Conservation (phyloP, 1,140 invertebrate genomes). For the Drosophila parvula region DNA sequence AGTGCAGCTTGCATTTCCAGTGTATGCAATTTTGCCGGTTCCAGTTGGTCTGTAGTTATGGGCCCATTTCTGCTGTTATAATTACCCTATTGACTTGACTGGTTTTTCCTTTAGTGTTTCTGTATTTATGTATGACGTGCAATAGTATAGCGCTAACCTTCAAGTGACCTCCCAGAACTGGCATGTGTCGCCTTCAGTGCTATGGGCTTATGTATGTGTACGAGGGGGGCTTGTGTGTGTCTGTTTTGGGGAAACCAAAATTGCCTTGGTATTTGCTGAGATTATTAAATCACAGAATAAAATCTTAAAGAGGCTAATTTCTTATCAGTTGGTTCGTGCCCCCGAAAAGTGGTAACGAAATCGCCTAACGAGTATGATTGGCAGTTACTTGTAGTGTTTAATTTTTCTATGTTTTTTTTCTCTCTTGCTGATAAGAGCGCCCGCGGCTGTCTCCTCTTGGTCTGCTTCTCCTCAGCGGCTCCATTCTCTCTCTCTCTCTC, state of each 20-base stretch:
- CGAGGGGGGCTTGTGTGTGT: slow-evolving; percentile 6
- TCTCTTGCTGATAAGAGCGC: slow-evolving; percentile 32
- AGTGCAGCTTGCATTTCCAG: slow-evolving; percentile 60
- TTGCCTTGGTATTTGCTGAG: slow-evolving; percentile 17
- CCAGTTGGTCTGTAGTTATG: slow-evolving; percentile 22
- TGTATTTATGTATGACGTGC: slow-evolving; percentile 21
- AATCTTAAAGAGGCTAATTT: neutral
- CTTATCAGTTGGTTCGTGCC: slow-evolving; percentile 16
- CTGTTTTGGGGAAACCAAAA: slow-evolving; percentile 29
- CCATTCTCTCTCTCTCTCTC: neutral
- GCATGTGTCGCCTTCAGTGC: slow-evolving; percentile 33
- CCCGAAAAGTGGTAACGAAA: neutral
- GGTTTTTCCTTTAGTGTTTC: slow-evolving; percentile 46
- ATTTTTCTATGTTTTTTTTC: slow-evolving; percentile 6
- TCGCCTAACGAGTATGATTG: neutral
- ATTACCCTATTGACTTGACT: slow-evolving; percentile 34
- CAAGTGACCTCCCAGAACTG: slow-evolving; percentile 64
- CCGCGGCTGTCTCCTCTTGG: neutral
- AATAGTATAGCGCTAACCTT: slow-evolving; percentile 70
- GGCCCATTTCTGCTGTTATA: slow-evolving; percentile 28
- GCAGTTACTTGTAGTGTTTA: slow-evolving; percentile 10
- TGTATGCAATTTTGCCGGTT: slow-evolving; percentile 64
- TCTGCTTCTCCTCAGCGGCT: slow-evolving; percentile 3
- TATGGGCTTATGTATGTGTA: slow-evolving; percentile 22
- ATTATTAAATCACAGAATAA: slow-evolving; percentile 17